phyloP scores from a whole-genome alignment of 1,140 invertebrate genomes.

The Lucilia sericata region DNA sequence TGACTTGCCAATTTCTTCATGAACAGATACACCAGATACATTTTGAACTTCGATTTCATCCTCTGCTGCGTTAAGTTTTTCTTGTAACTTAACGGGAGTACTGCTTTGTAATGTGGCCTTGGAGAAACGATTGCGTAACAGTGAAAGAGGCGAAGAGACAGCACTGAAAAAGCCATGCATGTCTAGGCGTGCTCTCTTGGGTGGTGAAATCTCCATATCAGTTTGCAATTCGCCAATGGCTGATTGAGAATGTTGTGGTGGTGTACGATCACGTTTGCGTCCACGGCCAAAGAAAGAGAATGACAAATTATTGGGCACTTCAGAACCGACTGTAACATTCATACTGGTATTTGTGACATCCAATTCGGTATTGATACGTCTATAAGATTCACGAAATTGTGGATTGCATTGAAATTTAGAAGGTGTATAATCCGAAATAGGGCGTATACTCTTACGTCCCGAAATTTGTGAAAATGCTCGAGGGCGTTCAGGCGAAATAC shows the following conservation, averaged over 20 bases:
- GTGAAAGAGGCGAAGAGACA: constrained; percentile 57
- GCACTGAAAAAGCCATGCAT: constrained; percentile 54
- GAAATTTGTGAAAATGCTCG: constrained; percentile 59
- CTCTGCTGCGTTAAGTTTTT: constrained; percentile 51
- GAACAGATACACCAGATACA: constrained; percentile 57
- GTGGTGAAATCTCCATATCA: constrained; percentile 61
- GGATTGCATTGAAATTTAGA: constrained; percentile 53
- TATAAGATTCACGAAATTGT: constrained; percentile 53
- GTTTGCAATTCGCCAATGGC: constrained; percentile 55
- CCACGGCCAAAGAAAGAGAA: constrained; percentile 61
- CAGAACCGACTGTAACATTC: constrained; percentile 65
- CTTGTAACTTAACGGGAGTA: constrained; percentile 50
- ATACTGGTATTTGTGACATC: constrained; percentile 63
- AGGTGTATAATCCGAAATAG: constrained; percentile 53
- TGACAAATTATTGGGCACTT: constrained; percentile 61
- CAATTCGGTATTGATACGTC: constrained; percentile 57
- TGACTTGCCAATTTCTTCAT: constrained; percentile 52
- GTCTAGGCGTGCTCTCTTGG: constrained; percentile 62
- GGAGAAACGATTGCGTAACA: constrained; percentile 60
- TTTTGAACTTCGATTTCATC: constrained; percentile 60
- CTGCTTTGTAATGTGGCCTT: constrained; percentile 56
- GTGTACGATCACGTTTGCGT: constrained; percentile 62
- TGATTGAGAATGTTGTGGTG: constrained; percentile 56
- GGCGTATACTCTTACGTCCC: constrained; percentile 61
- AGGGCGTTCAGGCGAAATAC: constrained; percentile 52